Evolutionary conservation across 2,888 invertebrate species (phyloP).

Genomic region (Saturnia pavonia): DNA sequence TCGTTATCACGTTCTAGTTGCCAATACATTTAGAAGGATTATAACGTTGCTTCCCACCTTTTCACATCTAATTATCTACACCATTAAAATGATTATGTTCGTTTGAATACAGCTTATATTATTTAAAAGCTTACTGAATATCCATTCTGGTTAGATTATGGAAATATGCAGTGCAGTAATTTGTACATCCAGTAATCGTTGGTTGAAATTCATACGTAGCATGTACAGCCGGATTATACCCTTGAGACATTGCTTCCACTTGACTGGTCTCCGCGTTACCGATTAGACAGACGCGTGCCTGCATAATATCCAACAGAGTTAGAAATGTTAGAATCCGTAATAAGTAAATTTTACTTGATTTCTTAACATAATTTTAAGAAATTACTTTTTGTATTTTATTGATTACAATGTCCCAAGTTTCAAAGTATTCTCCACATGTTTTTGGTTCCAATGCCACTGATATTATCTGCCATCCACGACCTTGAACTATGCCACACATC

Average conservation of each 20-base stretch:
- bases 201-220: conserved; percentile 72
- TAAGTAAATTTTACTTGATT: background rate
- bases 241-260: conserved; percentile 72
- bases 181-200: conserved; percentile 71
- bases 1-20: background rate
- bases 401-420: conserved; percentile 69
- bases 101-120: background rate
- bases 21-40: too few species aligned
- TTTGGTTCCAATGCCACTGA: conserved; percentile 71
- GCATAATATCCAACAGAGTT: conserved; percentile 7
- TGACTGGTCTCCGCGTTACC: conserved; percentile 69
- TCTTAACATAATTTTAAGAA: background rate
- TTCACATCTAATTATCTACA: too few species aligned
- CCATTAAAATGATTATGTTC: too few species aligned
- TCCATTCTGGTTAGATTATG: conserved; percentile 74
- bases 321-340: background rate
- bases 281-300: conserved; percentile 59
- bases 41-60: too few species aligned
- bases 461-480: conserved; percentile 74
- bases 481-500: conserved; percentile 69
- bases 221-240: conserved; percentile 61
- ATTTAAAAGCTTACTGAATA: conserved; percentile 57
- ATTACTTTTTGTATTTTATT: conserved; percentile 66
- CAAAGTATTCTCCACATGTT: conserved; percentile 62
- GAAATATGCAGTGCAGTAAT: conserved; percentile 65